Evolutionary conservation across 2,888 invertebrate species (phyloP).

Genomic region (Ormia ochracea): DNA sequence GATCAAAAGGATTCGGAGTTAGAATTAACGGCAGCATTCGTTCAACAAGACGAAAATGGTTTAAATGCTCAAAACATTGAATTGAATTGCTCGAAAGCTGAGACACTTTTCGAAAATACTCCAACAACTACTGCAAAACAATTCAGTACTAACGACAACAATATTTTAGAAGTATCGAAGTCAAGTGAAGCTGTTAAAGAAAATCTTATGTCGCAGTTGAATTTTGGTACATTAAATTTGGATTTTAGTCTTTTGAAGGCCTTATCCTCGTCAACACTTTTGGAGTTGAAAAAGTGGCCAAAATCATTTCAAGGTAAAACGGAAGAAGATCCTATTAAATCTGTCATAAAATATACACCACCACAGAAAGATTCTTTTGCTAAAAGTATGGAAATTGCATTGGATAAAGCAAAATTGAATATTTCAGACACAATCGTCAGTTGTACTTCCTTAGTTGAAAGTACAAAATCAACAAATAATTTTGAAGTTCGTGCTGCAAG

Average conservation of each 20-base stretch:
- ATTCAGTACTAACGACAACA: neutral
- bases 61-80: neutral
- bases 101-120: neutral
- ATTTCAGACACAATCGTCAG: neutral
- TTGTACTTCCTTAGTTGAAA: neutral
- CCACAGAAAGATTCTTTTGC: neutral
- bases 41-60: neutral
- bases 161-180: neutral
- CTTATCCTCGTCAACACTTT: neutral
- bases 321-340: neutral
- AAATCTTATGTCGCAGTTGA: neutral
- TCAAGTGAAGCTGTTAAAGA: neutral
- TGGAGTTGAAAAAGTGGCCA: conserved; percentile 37
- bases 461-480: neutral
- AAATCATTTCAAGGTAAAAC: conserved; percentile 6
- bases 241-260: conserved; percentile 9
- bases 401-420: neutral
- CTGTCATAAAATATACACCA: neutral
- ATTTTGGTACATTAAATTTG: neutral
- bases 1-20: neutral
- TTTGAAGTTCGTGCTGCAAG: neutral
- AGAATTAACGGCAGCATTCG: neutral
- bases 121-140: neutral
- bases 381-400: neutral
- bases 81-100: neutral